phyloP scores from a whole-genome alignment of 2,797 vertebrate species.

The Urocyon cinereoargenteus region DNA sequence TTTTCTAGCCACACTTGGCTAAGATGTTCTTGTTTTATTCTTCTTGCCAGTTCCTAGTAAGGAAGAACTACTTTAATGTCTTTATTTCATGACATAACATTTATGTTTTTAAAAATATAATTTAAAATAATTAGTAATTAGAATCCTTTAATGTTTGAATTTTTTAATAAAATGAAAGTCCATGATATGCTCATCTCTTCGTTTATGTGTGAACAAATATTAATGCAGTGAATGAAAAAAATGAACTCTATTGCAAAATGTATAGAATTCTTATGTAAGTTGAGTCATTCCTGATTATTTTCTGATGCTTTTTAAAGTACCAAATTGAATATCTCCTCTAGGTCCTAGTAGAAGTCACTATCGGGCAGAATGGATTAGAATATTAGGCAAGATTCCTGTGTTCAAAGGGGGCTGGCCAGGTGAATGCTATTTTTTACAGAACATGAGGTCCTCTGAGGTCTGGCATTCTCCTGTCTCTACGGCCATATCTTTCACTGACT shows the following conservation, averaged over 20 bases:
- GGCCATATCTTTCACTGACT: not conserved
- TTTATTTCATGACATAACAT: not conserved
- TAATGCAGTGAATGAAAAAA: slow-evolving; percentile 25
- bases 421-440: not conserved
- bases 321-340: not conserved
- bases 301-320: not conserved
- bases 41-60: not conserved
- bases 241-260: not conserved
- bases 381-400: not conserved
- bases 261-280: not conserved
- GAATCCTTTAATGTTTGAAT: not conserved
- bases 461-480: not conserved
- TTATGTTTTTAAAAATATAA: not conserved
- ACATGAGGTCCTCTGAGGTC: not conserved
- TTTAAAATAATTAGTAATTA: not conserved
- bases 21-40: not conserved
- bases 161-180: not conserved
- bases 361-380: not conserved
- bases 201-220: not conserved
- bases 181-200: not conserved
- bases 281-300: not conserved
- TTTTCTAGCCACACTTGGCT: not conserved
- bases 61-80: not conserved
- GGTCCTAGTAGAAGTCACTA: not conserved
- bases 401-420: not conserved